phyloP scores from a whole-genome alignment of 1,140 invertebrate genomes.

The Procambarus virginalis region DNA sequence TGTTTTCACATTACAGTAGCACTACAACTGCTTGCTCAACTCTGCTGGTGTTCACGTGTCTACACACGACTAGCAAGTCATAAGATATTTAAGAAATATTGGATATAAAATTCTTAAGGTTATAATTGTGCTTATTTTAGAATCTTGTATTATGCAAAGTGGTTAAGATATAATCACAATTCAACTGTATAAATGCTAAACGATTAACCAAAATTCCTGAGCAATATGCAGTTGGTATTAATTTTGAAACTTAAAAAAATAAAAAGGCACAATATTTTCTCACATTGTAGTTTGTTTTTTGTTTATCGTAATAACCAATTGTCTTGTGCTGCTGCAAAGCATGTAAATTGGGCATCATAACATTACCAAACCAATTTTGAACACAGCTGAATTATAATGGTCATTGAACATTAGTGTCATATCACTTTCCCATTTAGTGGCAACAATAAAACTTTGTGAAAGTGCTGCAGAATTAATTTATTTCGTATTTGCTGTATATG shows the following conservation, averaged over 20 bases:
- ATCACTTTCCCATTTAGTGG: background rate
- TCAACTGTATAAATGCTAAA: background rate
- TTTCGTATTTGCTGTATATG: background rate
- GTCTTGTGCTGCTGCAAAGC: background rate
- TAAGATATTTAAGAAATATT: conserved; percentile 5
- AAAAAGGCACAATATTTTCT: background rate
- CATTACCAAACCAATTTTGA: background rate
- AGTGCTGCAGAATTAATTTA: background rate
- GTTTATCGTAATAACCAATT: background rate
- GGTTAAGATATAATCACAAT: background rate
- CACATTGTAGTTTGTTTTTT: background rate
- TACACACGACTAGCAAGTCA: conserved; percentile 3
- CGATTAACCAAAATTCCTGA: background rate
- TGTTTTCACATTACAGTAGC: conserved; percentile 45
- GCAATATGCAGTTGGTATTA: background rate
- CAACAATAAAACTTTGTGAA: background rate
- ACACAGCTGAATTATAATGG: background rate
- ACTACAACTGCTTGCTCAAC: conserved; percentile 52
- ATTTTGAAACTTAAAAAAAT: background rate
- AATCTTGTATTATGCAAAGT: background rate
- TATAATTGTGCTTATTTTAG: background rate
- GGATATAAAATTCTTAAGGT: background rate
- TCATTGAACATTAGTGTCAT: background rate
- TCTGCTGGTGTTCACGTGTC: conserved; percentile 18
- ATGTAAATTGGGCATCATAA: background rate